Base-by-base conservation (phyloP, 2,888 invertebrate species). In the Cephus rjabovi region DNA sequence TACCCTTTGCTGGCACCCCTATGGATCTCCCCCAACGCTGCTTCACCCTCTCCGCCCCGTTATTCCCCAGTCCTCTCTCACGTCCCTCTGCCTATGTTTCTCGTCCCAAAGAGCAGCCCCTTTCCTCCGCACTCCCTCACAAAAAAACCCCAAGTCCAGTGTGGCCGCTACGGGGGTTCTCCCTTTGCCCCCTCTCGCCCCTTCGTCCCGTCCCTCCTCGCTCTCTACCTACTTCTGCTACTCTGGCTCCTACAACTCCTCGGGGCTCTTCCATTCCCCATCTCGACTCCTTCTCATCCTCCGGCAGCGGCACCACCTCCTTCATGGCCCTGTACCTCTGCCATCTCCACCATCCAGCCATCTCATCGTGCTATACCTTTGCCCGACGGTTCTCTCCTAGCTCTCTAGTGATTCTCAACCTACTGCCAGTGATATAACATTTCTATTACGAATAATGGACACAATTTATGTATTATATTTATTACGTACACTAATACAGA, bases 1-100 rank as follows among this genome's bases (percentile, higher is more conserved):
- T 85, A 86, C 89, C 89, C 89, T 88, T 88, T 87, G 84, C 87
- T 84, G 79, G 87, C 89, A 88, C 89, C 90, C 90, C 88, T 89
- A 89, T 89, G 89, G 88, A 89, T 89, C 90, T 86, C 84, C 79
- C 81, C 82, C 82, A 83, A 23, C 56, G 23, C 56, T 23, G 56
- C 82, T 81, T 81, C 80, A 79, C 79, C 79, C 78, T 77, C 85
- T 81, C 85, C 80, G 81, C 82, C 82, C 81, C 82, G 80, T 79
- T 31, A 23, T 82, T 79, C 76, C 81, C 80, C 74, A 79, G 56
- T 76, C 71, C 71, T 33, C 81, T 80, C 69, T 79, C 79, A 76
- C 40, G 31, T 71, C 82, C 77, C 78, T 81, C 82, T 80, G 77
- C 79, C 79, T 79, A 82, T 84, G 84, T 84, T 86, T 81, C 87